Evolutionary conservation across 2,888 invertebrate genomes (phyloP).

Genomic region (Chrysolina oricalcia): DNA sequence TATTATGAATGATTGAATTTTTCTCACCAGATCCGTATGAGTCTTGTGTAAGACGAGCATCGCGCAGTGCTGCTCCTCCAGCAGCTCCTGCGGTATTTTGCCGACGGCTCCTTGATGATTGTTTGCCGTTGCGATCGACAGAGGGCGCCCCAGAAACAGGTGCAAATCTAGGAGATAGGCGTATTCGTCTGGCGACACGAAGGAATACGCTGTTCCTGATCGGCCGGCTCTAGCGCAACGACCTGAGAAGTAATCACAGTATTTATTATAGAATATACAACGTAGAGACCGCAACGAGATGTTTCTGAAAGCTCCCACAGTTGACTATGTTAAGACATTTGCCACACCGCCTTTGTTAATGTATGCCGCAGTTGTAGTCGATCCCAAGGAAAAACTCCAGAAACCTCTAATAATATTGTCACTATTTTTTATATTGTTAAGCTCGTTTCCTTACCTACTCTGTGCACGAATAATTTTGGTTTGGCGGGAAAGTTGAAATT

Average conservation of each 20-base stretch:
- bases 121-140: slow-evolving; percentile 74
- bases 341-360: too few species aligned
- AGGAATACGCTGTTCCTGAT: slow-evolving; percentile 91
- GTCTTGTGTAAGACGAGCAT: slow-evolving; percentile 84
- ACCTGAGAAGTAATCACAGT: slow-evolving; percentile 70
- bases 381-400: too few species aligned
- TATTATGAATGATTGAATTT: not conserved
- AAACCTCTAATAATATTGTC: too few species aligned
- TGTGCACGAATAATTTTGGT: slow-evolving; percentile 97
- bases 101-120: slow-evolving; percentile 81
- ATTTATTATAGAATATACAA: not conserved
- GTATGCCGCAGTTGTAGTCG: too few species aligned
- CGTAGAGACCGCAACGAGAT: too few species aligned
- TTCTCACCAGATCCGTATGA: slow-evolving; percentile 82
- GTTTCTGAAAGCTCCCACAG: too few species aligned
- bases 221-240: slow-evolving; percentile 97
- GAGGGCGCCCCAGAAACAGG: slow-evolving; percentile 89
- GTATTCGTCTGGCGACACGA: slow-evolving; percentile 92
- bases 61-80: slow-evolving; percentile 89
- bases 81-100: slow-evolving; percentile 83
- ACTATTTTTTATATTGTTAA: not conserved
- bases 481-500: slow-evolving; percentile 98
- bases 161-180: slow-evolving; percentile 96
- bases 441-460: slow-evolving; percentile 85
- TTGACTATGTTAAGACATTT: too few species aligned